Percentiles rank a stretch among this genome's conserved stretches.
Conservation (phyloP, 2,797 vertebrate genomes). For the Acridotheres tristis region DNA sequence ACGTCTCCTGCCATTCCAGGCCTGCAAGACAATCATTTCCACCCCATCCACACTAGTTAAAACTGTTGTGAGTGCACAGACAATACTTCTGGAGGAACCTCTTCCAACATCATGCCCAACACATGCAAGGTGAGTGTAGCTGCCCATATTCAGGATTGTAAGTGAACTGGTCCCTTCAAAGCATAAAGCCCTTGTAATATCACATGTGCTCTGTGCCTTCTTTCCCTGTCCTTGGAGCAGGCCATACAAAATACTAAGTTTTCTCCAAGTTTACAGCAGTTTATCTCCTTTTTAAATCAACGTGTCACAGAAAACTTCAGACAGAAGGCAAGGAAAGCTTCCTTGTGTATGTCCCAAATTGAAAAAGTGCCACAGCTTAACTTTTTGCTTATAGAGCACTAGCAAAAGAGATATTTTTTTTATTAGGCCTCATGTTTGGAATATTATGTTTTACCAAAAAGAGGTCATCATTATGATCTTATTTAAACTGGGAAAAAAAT, state of each 20-base stretch:
- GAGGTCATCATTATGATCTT: neutral
- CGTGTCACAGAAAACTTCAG: neutral
- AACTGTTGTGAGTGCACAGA: neutral
- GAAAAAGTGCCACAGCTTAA: neutral
- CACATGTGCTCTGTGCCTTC: neutral
- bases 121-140: rapidly evolving
- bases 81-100: neutral
- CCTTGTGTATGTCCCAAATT: neutral
- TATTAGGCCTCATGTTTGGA: neutral
- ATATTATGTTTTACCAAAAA: neutral
- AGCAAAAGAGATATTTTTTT: neutral
- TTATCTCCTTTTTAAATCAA: neutral
- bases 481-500: neutral
- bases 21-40: neutral
- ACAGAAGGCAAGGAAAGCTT: neutral
- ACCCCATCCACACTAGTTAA: neutral
- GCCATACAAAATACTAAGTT: neutral
- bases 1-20: neutral
- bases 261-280: neutral
- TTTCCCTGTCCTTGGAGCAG: neutral
- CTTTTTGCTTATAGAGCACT: neutral
- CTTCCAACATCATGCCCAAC: neutral
- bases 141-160: neutral
- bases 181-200: neutral
- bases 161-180: neutral